Conservation (phyloP, 2,888 invertebrate genomes). For the Cristatella mucedo region DNA sequence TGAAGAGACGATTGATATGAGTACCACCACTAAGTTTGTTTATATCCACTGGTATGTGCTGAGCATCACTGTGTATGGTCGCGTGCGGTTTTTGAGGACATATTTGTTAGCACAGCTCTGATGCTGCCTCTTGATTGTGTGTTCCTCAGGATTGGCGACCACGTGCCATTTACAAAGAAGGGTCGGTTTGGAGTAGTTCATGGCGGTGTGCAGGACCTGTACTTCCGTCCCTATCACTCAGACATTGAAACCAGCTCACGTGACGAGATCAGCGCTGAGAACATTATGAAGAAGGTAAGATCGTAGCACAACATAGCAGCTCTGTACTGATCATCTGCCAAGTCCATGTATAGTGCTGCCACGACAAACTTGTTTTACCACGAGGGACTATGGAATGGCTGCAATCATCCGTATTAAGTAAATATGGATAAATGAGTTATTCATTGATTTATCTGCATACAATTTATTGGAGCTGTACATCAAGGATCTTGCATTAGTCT, state of each 20-base stretch:
- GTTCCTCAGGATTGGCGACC: slow-evolving; percentile 28
- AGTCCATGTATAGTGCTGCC: too few species aligned
- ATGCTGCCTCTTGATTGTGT: not conserved
- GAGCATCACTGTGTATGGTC: too few species aligned
- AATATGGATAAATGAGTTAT: too few species aligned
- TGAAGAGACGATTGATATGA: slow-evolving; percentile 30
- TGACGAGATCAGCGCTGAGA: slow-evolving; percentile 25
- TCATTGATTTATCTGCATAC: too few species aligned
- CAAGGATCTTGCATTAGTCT: too few species aligned
- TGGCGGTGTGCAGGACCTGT: slow-evolving; percentile 26
- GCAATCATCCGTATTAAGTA: too few species aligned
- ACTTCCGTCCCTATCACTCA: slow-evolving; percentile 25
- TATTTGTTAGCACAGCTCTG: too few species aligned
- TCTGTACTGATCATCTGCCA: not conserved
- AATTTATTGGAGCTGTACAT: too few species aligned
- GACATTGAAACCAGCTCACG: slow-evolving; percentile 23
- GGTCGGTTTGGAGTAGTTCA: slow-evolving; percentile 32
- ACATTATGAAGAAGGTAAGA: slow-evolving; percentile 17
- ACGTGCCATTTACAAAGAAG: slow-evolving; percentile 25
- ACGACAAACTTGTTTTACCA: too few species aligned
- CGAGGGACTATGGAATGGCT: too few species aligned
- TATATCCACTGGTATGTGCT: slow-evolving; percentile 32
- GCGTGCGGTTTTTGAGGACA: too few species aligned
- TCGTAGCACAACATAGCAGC: not conserved
- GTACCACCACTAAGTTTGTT: slow-evolving; percentile 32